phyloP scores from a whole-genome alignment of 1,140 invertebrate species.

The Caenorhabditis briggsae region DNA sequence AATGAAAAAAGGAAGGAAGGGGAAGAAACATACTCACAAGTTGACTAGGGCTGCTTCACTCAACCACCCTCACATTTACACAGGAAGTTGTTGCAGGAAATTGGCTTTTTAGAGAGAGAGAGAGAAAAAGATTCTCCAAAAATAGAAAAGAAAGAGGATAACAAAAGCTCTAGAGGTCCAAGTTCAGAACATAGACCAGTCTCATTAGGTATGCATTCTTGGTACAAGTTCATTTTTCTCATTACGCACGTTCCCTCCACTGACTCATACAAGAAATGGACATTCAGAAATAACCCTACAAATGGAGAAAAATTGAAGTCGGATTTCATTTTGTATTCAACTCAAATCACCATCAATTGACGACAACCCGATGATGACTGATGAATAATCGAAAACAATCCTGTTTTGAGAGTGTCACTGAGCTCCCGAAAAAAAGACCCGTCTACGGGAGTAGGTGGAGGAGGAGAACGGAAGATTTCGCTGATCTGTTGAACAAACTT shows the following conservation, averaged over 20 bases:
- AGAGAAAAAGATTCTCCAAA: not conserved
- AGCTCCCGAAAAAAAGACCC: conserved; percentile 6
- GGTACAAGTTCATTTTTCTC: not conserved
- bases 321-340: not conserved
- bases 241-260: not conserved
- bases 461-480: not conserved
- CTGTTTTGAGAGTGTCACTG: conserved; percentile 9
- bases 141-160: not conserved
- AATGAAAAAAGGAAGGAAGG: not conserved
- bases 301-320: no score
- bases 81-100: not conserved
- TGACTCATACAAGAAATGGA: no score
- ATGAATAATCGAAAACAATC: not conserved
- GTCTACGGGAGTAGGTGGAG: not conserved
- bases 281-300: no score
- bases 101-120: not conserved
- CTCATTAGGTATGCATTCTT: conserved; percentile 30
- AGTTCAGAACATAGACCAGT: not conserved
- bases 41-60: conserved; percentile 31
- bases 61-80: not conserved
- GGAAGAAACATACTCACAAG: conserved; percentile 22
- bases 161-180: not conserved
- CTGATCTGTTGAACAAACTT: conserved; percentile 49
- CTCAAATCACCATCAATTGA: conserved; percentile 2
- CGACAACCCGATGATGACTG: conserved; percentile 10